These are phyloP conservation scores for Orthonevra nobilis DNA, from an alignment of 2,888 invertebrate species.

Conservation along the genomic window DNA sequence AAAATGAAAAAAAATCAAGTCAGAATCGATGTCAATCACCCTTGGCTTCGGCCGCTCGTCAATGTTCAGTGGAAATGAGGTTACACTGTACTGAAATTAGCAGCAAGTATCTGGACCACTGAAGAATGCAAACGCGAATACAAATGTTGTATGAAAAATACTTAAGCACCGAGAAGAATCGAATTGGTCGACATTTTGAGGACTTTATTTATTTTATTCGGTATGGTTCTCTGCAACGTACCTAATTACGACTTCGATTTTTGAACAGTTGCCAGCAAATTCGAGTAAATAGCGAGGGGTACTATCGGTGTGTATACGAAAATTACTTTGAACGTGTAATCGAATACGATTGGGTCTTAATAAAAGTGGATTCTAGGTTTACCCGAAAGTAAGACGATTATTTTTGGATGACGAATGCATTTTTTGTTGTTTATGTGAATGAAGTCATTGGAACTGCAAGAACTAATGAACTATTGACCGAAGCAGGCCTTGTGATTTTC, in stretches of 20 bases:
- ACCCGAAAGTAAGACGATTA: slow-evolving; percentile 41
- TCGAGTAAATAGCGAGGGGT: background rate
- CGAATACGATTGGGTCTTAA: slow-evolving; percentile 34
- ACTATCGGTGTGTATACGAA: slow-evolving; percentile 6
- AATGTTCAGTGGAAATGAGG: slow-evolving; percentile 43
- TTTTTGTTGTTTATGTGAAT: background rate
- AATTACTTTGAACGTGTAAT: slow-evolving; percentile 41
- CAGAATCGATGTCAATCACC: too few species aligned
- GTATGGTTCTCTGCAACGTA: background rate
- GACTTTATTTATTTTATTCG: background rate
- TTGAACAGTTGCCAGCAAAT: slow-evolving; percentile 43
- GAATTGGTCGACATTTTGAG: slow-evolving; percentile 33
- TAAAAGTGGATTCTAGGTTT: slow-evolving; percentile 41
- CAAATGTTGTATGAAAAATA: slow-evolving; percentile 54
- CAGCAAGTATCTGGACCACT: slow-evolving; percentile 36
- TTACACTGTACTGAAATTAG: slow-evolving; percentile 15
- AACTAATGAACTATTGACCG: slow-evolving; percentile 49
- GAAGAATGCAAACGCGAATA: slow-evolving; percentile 54
- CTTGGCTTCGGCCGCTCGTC: too few species aligned
- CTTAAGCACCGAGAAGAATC: slow-evolving; percentile 3
- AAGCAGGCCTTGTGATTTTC: slow-evolving; percentile 11
- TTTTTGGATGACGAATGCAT: slow-evolving; percentile 36
- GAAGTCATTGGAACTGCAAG: slow-evolving; percentile 32
- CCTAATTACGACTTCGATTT: slow-evolving; percentile 51
- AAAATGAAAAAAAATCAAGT: slow-evolving; percentile 5